Evolutionary conservation across 2,888 invertebrate genomes (phyloP), one percentile per base, ranked within the genome.

Genomic region (Epistrophe grossulariae): DNA sequence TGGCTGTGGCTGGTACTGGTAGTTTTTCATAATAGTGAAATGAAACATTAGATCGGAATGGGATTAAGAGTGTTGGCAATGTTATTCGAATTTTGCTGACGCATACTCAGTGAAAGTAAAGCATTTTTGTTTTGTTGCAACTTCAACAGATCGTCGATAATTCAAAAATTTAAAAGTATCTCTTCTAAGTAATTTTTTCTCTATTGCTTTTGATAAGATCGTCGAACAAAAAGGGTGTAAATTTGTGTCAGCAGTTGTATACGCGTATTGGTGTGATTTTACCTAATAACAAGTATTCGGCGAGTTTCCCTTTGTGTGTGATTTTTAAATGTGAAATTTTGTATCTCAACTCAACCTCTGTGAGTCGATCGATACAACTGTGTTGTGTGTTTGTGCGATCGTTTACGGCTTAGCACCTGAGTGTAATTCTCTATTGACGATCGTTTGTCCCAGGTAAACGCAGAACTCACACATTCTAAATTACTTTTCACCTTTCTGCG

Each of bases 31-130:
- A 59, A 40, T 38, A 62, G 40, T 62, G 40, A 59, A 64, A 71
- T 38, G 45, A 70, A 81, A 38, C 31, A 43, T 55, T 50, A 48
- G 40, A 40, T 66, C 66, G 72, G 64, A 70, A 70, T 55, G 40
- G 38, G 19, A 52, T 76, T 66, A 28, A 76, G 19, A 72, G 76
- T 59, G 43, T 28, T 57, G 60, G 19, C 45, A 43, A 60, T 66
- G 74, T 59, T 70, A 64, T 78, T 68, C 19, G 62, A 64, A 78
- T 71, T 71, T 74, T 52, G 81, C 78, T 85, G 85, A 85, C 85
- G 73, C 85, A 81, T 62, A 43, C 43, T 74, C 73, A 62, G 85
- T 81, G 85, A 85, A 82, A 85, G 85, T 82, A 73, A 43, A 64
- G 57, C 28, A 40, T 55, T 79, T 24, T 60, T 76, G 38, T 74